Evolutionary conservation across 2,888 invertebrate species (phyloP).

Genomic region (Clanis bilineata): DNA sequence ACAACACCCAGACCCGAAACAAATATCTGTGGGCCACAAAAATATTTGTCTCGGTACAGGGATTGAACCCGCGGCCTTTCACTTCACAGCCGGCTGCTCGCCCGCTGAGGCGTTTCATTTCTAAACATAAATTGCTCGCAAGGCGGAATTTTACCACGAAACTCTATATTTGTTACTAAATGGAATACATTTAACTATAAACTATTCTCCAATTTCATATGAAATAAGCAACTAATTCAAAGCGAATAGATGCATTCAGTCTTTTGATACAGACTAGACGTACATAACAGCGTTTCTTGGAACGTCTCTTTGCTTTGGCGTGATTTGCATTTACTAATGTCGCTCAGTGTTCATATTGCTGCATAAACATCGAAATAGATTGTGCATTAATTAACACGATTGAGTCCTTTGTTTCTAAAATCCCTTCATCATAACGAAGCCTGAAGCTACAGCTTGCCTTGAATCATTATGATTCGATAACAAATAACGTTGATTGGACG

Average conservation of each 20-base stretch:
- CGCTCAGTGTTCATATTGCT: conserved; percentile 30
- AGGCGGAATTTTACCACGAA: conserved; percentile 17
- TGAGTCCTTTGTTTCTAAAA: neutral
- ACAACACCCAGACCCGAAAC: no score
- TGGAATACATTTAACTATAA: neutral
- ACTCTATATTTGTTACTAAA: no score
- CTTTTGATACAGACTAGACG: conserved; percentile 35
- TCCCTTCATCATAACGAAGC: neutral
- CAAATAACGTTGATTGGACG: neutral
- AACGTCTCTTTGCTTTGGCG: conserved; percentile 46
- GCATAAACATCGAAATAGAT: conserved; percentile 26
- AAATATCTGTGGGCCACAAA: no score
- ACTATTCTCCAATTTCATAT: conserved; percentile 37
- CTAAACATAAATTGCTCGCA: neutral
- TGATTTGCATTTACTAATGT: conserved; percentile 54
- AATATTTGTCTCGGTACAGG: no score
- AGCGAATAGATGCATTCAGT: conserved; percentile 37
- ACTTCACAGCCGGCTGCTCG: no score
- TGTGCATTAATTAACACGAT: conserved; percentile 32
- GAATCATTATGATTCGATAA: neutral
- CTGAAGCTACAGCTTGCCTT: neutral
- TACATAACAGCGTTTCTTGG: conserved; percentile 41
- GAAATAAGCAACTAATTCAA: conserved; percentile 37
- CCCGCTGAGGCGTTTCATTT: no score
- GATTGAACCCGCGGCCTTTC: no score